These are phyloP conservation scores for Phyllostomus discolor DNA, from an alignment of 2,113 vertebrate species.

Conservation along the genomic window DNA sequence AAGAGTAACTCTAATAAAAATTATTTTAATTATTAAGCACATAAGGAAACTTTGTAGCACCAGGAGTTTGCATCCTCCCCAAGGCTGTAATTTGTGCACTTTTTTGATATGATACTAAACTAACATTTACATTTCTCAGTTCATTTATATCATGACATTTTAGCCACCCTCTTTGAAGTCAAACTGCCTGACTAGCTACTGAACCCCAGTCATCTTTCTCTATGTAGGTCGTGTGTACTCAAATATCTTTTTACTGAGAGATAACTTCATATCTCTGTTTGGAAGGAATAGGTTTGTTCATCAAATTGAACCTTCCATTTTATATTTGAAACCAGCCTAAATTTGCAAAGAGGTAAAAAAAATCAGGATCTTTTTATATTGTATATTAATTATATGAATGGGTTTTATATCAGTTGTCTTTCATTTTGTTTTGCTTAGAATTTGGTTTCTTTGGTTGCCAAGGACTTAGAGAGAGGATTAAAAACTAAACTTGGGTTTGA, in stretches of 20 bases:
- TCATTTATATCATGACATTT: not conserved
- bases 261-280: not conserved
- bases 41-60: not conserved
- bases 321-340: not conserved
- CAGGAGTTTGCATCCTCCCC: not conserved
- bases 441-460: not conserved
- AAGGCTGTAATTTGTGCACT: not conserved
- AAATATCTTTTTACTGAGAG: not conserved
- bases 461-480: not conserved
- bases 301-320: not conserved
- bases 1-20: not conserved
- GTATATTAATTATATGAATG: not conserved
- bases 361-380: not conserved
- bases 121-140: not conserved
- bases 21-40: conserved; percentile 22
- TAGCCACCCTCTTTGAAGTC: not conserved
- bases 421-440: conserved; percentile 20
- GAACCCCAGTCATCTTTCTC: not conserved
- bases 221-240: not conserved
- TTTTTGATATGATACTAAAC: not conserved
- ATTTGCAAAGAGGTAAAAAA: not conserved
- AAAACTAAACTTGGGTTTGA: not conserved
- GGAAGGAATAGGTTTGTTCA: not conserved
- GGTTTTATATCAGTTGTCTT: not conserved
- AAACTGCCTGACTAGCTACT: not conserved